Evolutionary conservation across 2,888 invertebrate species (phyloP).

Genomic region (Ophion slaviceki): DNA sequence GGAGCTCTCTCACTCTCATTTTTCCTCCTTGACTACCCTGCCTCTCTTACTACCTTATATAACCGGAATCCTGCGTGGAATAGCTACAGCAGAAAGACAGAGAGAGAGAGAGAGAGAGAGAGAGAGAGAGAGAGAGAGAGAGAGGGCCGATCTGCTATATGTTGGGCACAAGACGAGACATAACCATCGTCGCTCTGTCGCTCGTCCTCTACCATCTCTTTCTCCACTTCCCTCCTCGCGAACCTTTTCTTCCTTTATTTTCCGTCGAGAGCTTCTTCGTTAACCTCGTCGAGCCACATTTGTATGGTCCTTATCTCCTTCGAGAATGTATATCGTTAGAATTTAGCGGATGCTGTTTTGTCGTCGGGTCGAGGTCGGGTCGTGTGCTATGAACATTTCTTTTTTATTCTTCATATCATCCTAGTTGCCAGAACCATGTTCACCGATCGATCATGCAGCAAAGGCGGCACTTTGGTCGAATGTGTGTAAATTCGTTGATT

Average conservation of each 20-base stretch:
- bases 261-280: slow-evolving; percentile 61
- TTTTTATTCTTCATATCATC: too few relatives aligned
- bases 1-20: slow-evolving; percentile 35
- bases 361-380: too few relatives aligned
- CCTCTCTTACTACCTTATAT: slow-evolving; percentile 55
- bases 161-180: slow-evolving; percentile 9
- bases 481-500: too few relatives aligned
- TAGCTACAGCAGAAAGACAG: slow-evolving; percentile 9
- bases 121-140: too few relatives aligned
- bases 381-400: too few relatives aligned
- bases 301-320: slow-evolving; percentile 56
- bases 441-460: too few relatives aligned
- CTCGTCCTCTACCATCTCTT: slow-evolving; percentile 16
- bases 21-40: slow-evolving; percentile 14
- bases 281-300: slow-evolving; percentile 61
- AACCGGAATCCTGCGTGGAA: slow-evolving; percentile 27
- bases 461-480: too few relatives aligned
- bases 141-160: background rate
- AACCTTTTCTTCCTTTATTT: slow-evolving; percentile 53
- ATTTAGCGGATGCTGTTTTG: slow-evolving; percentile 49
- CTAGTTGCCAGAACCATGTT: too few relatives aligned
- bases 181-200: slow-evolving; percentile 11
- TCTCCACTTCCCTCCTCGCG: background rate
- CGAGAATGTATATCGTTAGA: slow-evolving; percentile 55
- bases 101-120: background rate